Base-by-base conservation (phyloP, 2,888 invertebrate genomes). In the Sarcophaga rosellei region DNA sequence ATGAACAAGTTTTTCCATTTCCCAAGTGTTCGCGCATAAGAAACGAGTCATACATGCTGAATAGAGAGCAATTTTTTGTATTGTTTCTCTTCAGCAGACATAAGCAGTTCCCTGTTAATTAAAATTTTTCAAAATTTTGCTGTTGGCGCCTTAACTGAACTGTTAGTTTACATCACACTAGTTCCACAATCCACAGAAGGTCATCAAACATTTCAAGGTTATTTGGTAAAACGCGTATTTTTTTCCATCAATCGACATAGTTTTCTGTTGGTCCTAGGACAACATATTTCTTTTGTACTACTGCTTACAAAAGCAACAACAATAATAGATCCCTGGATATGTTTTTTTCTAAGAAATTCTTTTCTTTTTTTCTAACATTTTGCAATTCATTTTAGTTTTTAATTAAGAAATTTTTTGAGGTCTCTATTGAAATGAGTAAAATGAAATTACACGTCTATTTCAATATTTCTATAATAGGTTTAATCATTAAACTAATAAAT, bases 181-280 rank as follows among this genome's bases (percentile, higher is more conserved):
- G 35, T 35, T 35, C 35, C 72, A 21, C 12, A 66, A 8, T 73
- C 82, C 76, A 83, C 82, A 83, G 12, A 73, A 73, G 82, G 81
- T 85, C 74, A 72, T 81, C 47, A 72, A 65, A 76, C 68, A 77
- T 83, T 79, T 83, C 86, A 86, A 83, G 82, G 86, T 79, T 80
- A 72, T 79, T 15, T 65, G n/a, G 15, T 2, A 53, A 15, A 53
- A 12, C 17, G 53, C 17, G 53, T 53, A 17, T 53, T 53, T 17
- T 53, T 12, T 35, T 61, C n/a, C 47, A 21, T 69, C 75, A 12
- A 76, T 35, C 84, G 75, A 80, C 79, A 80, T n/a, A 66, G 65
- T 80, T 80, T 72, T 20, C n/a, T 57, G 75, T 79, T 21, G n/a
- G 70, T 84, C 79, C 84, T 79, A 84, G 84, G 79, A 79, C 84